Evolutionary conservation across 2,113 vertebrate genomes (phyloP).

Genomic region (Alouatta palliata): DNA sequence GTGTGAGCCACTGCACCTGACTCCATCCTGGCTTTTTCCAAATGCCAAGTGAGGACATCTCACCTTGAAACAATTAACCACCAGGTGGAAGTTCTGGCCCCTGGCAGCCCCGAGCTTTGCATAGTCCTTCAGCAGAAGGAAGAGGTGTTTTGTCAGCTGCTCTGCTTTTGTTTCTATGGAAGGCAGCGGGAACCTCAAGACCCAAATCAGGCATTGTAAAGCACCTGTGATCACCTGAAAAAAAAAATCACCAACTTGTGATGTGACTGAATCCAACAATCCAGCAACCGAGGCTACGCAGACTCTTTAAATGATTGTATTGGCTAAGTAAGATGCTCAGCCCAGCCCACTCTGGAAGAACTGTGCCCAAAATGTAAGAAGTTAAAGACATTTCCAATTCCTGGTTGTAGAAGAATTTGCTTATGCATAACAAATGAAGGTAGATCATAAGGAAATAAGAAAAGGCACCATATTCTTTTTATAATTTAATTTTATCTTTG

Average conservation of each 20-base stretch:
- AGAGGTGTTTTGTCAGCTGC: conserved; percentile 91
- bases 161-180: conserved; percentile 84
- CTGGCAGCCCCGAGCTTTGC: conserved; percentile 92
- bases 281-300: fast-evolving
- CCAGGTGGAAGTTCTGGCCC: conserved; percentile 95
- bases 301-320: fast-evolving
- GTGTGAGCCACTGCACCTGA: no score
- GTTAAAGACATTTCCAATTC: neutral
- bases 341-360: neutral
- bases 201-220: conserved; percentile 90
- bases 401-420: neutral
- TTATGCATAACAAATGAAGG: neutral
- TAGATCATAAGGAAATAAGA: neutral
- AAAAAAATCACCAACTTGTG: neutral
- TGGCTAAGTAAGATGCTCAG: neutral
- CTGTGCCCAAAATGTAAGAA: fast-evolving
- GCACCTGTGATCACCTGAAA: conserved; percentile 95
- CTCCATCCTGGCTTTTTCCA: neutral
- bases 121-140: conserved; percentile 95
- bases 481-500: no score
- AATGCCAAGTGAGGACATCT: conserved; percentile 41
- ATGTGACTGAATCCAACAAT: neutral
- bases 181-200: conserved; percentile 94
- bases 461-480: neutral
- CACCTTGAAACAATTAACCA: conserved; percentile 98